These are phyloP conservation scores for Acronicta leporina DNA, from an alignment of 2,888 invertebrate species.

Conservation along the genomic window DNA sequence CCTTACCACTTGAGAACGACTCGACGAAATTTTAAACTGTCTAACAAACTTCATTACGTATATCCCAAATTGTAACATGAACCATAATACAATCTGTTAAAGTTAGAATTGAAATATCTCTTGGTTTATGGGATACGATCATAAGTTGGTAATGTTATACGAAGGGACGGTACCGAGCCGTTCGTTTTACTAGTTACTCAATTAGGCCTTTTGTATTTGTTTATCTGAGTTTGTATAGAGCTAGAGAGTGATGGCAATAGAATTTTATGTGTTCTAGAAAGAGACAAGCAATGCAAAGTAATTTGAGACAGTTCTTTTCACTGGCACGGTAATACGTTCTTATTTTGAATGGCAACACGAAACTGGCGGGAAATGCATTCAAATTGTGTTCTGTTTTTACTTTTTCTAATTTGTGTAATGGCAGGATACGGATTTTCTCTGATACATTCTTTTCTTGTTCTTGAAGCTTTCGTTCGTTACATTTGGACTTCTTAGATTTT, in stretches of 20 bases:
- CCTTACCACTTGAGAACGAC: constrained; percentile 87
- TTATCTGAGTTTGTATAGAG: constrained; percentile 88
- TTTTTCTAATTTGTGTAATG: constrained; percentile 84
- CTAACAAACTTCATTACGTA: constrained; percentile 50
- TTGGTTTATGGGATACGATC: constrained; percentile 31
- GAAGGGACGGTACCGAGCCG: constrained; percentile 86
- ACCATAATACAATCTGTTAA: constrained; percentile 43
- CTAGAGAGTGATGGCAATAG: constrained; percentile 68
- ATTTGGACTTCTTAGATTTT: background rate
- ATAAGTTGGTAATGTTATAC: constrained; percentile 69
- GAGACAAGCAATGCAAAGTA: constrained; percentile 77
- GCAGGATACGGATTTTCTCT: constrained; percentile 80
- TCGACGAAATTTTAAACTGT: constrained; percentile 81
- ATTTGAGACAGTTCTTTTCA: constrained; percentile 89
- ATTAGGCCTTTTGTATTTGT: constrained; percentile 90
- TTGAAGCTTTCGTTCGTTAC: constrained; percentile 18
- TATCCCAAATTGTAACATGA: constrained; percentile 17
- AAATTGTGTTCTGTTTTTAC: constrained; percentile 72
- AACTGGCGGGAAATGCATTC: constrained; percentile 88
- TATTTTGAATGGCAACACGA: constrained; percentile 88
- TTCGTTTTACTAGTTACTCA: constrained; percentile 89
- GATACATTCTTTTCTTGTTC: constrained; percentile 71
- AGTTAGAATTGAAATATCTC: constrained; percentile 52
- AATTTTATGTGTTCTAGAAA: constrained; percentile 52
- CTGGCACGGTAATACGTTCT: constrained; percentile 85